A percentile compares a stretch with the other conserved stretches of the same genome.
phyloP scores from a whole-genome alignment of 2,888 invertebrate species.

The Psococerastis gibbosa region DNA sequence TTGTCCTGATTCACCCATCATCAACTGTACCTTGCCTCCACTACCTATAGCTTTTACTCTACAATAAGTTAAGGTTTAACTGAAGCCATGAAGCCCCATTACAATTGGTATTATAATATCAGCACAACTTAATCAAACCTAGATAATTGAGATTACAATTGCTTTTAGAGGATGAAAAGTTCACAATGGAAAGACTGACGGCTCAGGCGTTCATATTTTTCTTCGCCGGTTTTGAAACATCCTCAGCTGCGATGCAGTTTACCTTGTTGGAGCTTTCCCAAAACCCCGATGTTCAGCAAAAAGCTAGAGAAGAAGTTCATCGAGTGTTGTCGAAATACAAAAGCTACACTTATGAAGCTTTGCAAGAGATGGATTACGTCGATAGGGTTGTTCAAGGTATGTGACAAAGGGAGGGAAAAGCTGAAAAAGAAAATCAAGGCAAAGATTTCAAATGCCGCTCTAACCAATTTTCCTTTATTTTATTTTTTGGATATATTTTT shows the following conservation, averaged over 20 bases:
- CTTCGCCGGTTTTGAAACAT: conserved; percentile 32
- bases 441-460: too few relatives aligned
- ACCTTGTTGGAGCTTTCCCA: conserved; percentile 28
- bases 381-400: conserved; percentile 27
- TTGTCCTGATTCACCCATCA: too few relatives aligned
- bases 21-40: too few relatives aligned
- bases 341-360: conserved; percentile 25
- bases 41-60: too few relatives aligned
- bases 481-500: too few relatives aligned
- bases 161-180: conserved; percentile 17
- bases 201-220: conserved; percentile 30
- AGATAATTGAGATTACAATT: too few relatives aligned
- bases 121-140: conserved; percentile 9
- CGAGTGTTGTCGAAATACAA: conserved; percentile 22
- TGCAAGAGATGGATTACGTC: conserved; percentile 29
- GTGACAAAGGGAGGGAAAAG: too few relatives aligned
- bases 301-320: conserved; percentile 25
- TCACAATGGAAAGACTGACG: conserved; percentile 26
- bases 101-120: background rate
- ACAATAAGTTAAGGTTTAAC: conserved; percentile 10
- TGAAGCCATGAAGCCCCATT: background rate
- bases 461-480: too few relatives aligned
- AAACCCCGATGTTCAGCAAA: conserved; percentile 26
- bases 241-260: conserved; percentile 28
- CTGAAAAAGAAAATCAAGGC: too few relatives aligned